Base-by-base conservation (phyloP, 2,888 invertebrate species). In the Tenthredo amoena region DNA sequence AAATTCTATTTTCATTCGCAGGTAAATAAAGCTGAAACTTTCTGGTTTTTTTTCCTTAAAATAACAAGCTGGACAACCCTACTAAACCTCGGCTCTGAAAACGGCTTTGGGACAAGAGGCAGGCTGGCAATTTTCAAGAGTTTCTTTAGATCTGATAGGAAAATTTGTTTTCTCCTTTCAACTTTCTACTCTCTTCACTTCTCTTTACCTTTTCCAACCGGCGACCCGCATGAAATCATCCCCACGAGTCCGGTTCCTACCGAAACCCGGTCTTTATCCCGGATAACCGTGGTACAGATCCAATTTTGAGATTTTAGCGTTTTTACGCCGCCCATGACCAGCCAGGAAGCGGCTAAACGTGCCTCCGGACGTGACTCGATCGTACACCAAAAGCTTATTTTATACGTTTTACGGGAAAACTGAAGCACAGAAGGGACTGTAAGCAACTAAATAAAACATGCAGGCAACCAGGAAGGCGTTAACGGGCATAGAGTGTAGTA, bases 271-370 rank as follows among this genome's bases (percentile, higher is more conserved):
- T n/a, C 40, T 62, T 58, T 62, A 81, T 81, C 81, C 81, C 62
- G 62, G 62, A 65, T 65, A 65, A 81, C 81, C 37, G 62, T 65
- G 34, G 58, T 62, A 43, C 62, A 62, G 81, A 81, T 62, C 83
- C 83, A 83, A 68, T 68, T 83, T 83, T 40, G 10, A 83, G 83
- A 83, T 83, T 83, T 83, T 83, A 83, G 21, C 62, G 68, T 71
- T 26, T 43, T n/a, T 71, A 31, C 43, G 71, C 47, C 21, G 81
- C 4, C 81, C 62, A 62, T 21, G 62, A 40, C 37, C 12, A 18
- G 50, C 7, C 68, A 40, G 68, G 83, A 83, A 43, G 47, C 40
- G 26, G 83, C 71, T 83, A 71, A 83, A 50, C 83, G 83, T 68
- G 71, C 18, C 68, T 83, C 50, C 68, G 83, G 71, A 62, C 81